phyloP scores from a whole-genome alignment of 1,140 invertebrate genomes.

The Tigriopus japonicus region DNA sequence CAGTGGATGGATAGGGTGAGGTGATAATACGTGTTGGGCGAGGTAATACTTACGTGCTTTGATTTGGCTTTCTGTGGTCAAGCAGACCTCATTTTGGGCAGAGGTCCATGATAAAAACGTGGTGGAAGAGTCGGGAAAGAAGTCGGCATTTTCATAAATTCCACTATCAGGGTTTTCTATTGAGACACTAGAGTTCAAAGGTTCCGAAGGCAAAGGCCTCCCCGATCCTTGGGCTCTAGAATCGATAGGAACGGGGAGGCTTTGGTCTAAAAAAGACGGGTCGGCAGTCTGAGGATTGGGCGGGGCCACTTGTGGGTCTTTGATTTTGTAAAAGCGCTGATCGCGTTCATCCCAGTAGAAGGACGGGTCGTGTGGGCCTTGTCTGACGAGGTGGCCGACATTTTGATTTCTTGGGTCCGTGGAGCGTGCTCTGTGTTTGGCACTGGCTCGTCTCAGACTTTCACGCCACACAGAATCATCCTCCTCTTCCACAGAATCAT shows the following conservation, averaged over 20 bases:
- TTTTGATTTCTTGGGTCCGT: background rate
- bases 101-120: background rate
- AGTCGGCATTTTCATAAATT: background rate
- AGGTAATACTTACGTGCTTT: too few species aligned
- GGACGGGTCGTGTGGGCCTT: slow-evolving; percentile 19
- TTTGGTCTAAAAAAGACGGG: slow-evolving; percentile 35
- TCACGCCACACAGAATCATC: slow-evolving; percentile 60
- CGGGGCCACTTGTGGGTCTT: background rate
- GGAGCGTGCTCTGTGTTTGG: slow-evolving; percentile 43
- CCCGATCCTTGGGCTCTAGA: slow-evolving; percentile 40
- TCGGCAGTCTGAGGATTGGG: slow-evolving; percentile 9
- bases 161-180: slow-evolving; percentile 7
- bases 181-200: slow-evolving; percentile 51
- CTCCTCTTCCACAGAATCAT: slow-evolving; percentile 39
- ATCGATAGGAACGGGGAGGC: slow-evolving; percentile 37
- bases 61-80: too few species aligned
- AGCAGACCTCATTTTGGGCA: too few species aligned
- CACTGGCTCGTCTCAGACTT: slow-evolving; percentile 49
- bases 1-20: too few species aligned
- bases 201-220: slow-evolving; percentile 67
- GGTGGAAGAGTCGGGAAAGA: background rate
- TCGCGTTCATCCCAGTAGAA: slow-evolving; percentile 31
- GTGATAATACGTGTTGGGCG: too few species aligned
- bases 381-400: background rate
- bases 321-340: slow-evolving; percentile 22